Conservation (phyloP, 2,797 vertebrate genomes). For the Menidia menidia region DNA sequence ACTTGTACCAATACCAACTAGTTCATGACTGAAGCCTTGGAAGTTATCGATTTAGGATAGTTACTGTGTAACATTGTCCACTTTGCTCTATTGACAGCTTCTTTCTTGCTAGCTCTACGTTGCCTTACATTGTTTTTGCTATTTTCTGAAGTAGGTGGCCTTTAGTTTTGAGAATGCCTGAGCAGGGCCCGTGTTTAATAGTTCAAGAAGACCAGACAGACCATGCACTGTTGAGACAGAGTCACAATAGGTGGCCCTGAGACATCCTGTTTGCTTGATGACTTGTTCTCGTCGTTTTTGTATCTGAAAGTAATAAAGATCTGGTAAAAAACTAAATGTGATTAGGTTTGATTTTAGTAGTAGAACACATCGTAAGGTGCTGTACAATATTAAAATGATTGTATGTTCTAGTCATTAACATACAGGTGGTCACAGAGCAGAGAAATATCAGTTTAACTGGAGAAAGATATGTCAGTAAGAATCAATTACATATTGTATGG, state of each 20-base stretch:
- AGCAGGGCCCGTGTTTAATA: slow-evolving; percentile 55
- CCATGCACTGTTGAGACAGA: slow-evolving; percentile 74
- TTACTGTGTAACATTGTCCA: slow-evolving; percentile 84
- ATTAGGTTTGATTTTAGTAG: neutral
- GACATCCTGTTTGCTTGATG: slow-evolving; percentile 60
- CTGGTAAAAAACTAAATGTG: slow-evolving; percentile 9
- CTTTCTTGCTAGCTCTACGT: slow-evolving; percentile 77
- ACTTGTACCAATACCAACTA: slow-evolving; percentile 34
- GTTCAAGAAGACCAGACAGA: slow-evolving; percentile 66
- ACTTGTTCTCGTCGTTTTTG: slow-evolving; percentile 67
- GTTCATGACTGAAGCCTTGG: slow-evolving; percentile 64
- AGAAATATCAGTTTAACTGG: no score
- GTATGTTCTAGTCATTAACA: no score
- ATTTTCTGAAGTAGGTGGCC: slow-evolving; percentile 69
- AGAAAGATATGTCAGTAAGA: no score
- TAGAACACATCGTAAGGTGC: no score
- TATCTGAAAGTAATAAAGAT: slow-evolving; percentile 77
- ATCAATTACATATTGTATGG: no score
- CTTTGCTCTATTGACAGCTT: slow-evolving; percentile 71
- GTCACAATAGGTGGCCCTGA: slow-evolving; percentile 56
- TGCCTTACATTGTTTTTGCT: slow-evolving; percentile 76
- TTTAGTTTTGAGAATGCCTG: slow-evolving; percentile 68
- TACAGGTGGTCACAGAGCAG: no score
- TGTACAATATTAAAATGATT: no score
- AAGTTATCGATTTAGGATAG: slow-evolving; percentile 77